Evolutionary conservation across 2,888 invertebrate genomes (phyloP).

Genomic region (Cremastobaeus sp.): DNA sequence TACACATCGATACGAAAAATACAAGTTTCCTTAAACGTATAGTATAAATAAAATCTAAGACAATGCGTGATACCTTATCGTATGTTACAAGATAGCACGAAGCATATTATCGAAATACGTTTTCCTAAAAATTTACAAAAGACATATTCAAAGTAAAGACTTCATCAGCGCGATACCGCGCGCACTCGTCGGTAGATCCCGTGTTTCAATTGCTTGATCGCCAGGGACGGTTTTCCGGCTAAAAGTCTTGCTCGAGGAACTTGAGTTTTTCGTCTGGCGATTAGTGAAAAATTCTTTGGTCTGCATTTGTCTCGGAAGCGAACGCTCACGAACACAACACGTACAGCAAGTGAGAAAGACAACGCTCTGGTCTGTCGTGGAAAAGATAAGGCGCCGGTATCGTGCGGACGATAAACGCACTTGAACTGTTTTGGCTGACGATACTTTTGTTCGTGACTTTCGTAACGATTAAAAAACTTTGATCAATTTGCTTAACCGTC

Average conservation of each 20-base stretch:
- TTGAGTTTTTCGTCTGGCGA: conserved; percentile 15
- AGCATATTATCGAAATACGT: conserved; percentile 1
- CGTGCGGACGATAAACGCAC: conserved; percentile 4
- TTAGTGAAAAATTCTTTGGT: conserved; percentile 13
- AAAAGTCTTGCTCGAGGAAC: conserved; percentile 36
- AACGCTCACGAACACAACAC: background rate
- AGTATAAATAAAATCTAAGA: conserved; percentile 14
- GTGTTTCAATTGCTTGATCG: conserved; percentile 1
- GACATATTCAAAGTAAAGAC: conserved; percentile 2
- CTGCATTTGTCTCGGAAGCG: background rate
- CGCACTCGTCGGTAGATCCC: conserved; percentile 11
- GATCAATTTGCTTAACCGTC: conserved; percentile 20
- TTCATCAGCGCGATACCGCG: background rate
- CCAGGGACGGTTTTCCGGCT: conserved; percentile 32
- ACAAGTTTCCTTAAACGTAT: conserved; percentile 8
- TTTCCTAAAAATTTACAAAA: conserved; percentile 13
- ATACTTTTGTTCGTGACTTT: conserved; percentile 1
- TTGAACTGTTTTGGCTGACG: conserved; percentile 1
- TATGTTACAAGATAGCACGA: conserved; percentile 6
- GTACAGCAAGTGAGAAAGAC: background rate
- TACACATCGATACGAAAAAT: conserved; percentile 11
- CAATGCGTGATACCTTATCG: conserved; percentile 11
- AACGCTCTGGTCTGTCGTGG: background rate
- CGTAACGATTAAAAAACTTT: conserved; percentile 20
- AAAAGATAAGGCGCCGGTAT: conserved; percentile 11